A percentile compares a stretch with the other conserved stretches of the same genome.
Evolutionary conservation across 2,797 vertebrate species (phyloP).

Genomic region (Intellagama lesueurii): DNA sequence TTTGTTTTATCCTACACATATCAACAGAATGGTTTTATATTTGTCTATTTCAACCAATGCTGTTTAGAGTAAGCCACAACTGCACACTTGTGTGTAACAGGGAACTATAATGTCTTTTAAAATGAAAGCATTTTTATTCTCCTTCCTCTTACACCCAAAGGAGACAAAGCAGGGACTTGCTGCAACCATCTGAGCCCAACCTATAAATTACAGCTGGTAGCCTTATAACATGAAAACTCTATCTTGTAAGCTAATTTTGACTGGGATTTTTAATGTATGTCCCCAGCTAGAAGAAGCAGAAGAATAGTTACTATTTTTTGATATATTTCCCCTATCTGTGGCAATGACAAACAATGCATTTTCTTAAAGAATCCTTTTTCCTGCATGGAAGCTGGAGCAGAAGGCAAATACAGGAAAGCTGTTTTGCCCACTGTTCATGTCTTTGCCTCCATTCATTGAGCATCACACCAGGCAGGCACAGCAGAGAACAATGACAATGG

Average conservation of each 20-base stretch:
- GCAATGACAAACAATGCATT: not conserved
- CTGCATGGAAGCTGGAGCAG: constrained; percentile 63
- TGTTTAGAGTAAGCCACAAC: not conserved
- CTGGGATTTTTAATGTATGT: not conserved
- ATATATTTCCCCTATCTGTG: not conserved
- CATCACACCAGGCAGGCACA: not conserved
- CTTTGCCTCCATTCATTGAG: not conserved
- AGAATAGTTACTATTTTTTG: not conserved
- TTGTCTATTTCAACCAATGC: not conserved
- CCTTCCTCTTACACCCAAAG: not conserved
- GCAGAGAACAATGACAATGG: constrained; percentile 8
- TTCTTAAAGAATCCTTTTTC: constrained; percentile 55
- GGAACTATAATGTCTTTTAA: not conserved
- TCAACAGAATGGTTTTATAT: not conserved
- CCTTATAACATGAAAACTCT: not conserved
- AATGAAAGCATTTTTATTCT: not conserved
- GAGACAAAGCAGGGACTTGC: not conserved
- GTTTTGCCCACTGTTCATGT: constrained; percentile 67
- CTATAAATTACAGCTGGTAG: not conserved
- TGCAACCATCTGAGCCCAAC: not conserved
- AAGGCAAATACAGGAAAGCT: constrained; percentile 65
- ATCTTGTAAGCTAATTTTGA: not conserved
- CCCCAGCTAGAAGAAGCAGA: not conserved
- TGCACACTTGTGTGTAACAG: not conserved
- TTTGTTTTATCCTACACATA: not conserved